Conservation (phyloP, 2,888 invertebrate genomes). For the Cheilosia vulpina region DNA sequence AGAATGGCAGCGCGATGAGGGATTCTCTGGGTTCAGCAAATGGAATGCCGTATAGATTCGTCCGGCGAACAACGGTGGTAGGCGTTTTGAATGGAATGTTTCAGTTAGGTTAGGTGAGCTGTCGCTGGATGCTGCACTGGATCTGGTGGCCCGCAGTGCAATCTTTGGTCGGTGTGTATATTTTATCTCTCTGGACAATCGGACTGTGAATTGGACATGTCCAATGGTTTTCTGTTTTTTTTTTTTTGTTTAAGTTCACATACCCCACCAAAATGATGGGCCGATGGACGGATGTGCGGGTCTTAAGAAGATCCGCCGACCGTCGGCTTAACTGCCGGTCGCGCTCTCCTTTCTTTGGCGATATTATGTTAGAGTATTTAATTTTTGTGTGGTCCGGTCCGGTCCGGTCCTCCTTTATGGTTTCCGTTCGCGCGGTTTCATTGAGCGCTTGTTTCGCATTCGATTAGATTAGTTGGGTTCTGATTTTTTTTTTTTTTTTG, state of each 20-base stretch:
- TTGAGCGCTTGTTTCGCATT: conserved; percentile 68
- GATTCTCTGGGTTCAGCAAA: conserved; percentile 62
- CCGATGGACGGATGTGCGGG: neutral
- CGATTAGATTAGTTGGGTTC: conserved; percentile 60
- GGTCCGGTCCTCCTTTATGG: conserved; percentile 32
- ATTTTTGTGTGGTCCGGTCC: conserved; percentile 71
- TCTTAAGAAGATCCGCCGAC: conserved; percentile 39
- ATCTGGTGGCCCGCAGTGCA: conserved; percentile 39
- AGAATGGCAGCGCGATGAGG: conserved; percentile 64
- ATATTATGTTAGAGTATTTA: conserved; percentile 39
- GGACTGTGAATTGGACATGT: conserved; percentile 68
- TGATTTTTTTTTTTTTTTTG: neutral
- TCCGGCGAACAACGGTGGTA: conserved; percentile 64
- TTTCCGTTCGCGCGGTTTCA: conserved; percentile 73
- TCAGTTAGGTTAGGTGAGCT: conserved; percentile 54
- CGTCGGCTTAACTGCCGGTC: conserved; percentile 13
- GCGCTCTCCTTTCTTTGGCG: conserved; percentile 13
- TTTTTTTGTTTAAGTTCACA: conserved; percentile 52
- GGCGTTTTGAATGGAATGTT: conserved; percentile 73
- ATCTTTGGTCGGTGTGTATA: conserved; percentile 55
- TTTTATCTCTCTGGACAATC: conserved; percentile 72
- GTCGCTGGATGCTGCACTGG: conserved; percentile 3
- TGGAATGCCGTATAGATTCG: conserved; percentile 58
- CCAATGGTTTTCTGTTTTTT: conserved; percentile 29
- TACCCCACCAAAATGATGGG: conserved; percentile 30